Evolutionary conservation across 2,113 vertebrate species (phyloP).

Genomic region (Microtus ochrogaster): DNA sequence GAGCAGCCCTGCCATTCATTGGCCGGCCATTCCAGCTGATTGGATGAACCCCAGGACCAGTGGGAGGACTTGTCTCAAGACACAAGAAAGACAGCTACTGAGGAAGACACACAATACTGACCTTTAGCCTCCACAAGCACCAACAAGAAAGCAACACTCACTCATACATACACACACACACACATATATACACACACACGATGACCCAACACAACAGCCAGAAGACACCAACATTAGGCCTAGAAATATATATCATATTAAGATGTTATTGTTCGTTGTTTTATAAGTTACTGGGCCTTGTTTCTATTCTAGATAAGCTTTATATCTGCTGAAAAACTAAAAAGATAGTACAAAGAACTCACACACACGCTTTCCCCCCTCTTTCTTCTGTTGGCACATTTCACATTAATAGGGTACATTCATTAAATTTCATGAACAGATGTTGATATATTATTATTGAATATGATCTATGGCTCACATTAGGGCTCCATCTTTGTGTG

Average conservation of each 20-base stretch:
- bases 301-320: background rate
- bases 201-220: background rate
- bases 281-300: background rate
- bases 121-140: background rate
- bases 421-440: background rate
- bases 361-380: accelerated
- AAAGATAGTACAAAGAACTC: background rate
- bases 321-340: background rate
- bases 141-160: background rate
- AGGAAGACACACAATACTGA: background rate
- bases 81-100: background rate
- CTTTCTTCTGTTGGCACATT: background rate
- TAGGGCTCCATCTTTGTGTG: background rate
- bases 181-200: background rate
- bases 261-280: background rate
- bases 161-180: background rate
- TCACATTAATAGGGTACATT: background rate
- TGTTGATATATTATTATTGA: slow-evolving; percentile 28
- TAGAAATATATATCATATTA: background rate
- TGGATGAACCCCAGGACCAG: background rate
- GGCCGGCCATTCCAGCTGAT: background rate
- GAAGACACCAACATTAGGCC: background rate
- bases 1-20: background rate
- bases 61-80: background rate
- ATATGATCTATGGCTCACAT: background rate